phyloP scores from a whole-genome alignment of 2,113 vertebrate genomes.

The Morone saxatilis region DNA sequence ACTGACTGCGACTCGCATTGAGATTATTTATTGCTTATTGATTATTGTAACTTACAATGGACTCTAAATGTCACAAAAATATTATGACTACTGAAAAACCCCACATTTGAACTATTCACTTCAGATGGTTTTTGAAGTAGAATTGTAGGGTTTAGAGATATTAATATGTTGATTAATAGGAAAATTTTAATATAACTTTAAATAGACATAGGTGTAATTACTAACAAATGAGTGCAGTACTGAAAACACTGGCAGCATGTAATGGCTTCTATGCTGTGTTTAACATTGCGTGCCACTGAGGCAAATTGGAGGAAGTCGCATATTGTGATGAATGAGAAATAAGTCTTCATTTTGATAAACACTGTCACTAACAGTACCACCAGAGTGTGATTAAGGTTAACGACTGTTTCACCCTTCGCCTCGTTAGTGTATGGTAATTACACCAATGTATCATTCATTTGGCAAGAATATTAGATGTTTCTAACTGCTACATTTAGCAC shows the following conservation, averaged over 20 bases:
- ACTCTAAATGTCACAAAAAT: neutral
- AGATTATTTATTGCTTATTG: no score
- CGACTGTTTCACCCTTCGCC: neutral
- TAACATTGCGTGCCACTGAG: neutral
- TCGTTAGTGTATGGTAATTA: neutral
- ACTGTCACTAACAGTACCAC: neutral
- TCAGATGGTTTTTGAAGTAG: no score
- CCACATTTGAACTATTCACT: neutral
- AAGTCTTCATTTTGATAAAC: neutral
- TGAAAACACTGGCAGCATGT: neutral
- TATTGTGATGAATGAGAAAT: neutral
- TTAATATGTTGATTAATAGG: neutral
- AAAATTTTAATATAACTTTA: neutral
- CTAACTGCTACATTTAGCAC: neutral
- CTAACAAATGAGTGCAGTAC: neutral
- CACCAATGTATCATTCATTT: neutral
- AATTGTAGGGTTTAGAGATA: neutral
- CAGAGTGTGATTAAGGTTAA: conserved; percentile 14
- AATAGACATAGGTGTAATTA: neutral
- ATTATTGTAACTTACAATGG: neutral
- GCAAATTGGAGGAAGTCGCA: neutral
- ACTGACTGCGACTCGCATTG: neutral
- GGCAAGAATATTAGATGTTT: neutral
- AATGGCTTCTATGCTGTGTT: neutral
- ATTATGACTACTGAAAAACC: neutral